Evolutionary conservation across 2,888 invertebrate genomes (phyloP), one percentile per base, ranked within the genome.

Genomic region (Apotomis turbidana): DNA sequence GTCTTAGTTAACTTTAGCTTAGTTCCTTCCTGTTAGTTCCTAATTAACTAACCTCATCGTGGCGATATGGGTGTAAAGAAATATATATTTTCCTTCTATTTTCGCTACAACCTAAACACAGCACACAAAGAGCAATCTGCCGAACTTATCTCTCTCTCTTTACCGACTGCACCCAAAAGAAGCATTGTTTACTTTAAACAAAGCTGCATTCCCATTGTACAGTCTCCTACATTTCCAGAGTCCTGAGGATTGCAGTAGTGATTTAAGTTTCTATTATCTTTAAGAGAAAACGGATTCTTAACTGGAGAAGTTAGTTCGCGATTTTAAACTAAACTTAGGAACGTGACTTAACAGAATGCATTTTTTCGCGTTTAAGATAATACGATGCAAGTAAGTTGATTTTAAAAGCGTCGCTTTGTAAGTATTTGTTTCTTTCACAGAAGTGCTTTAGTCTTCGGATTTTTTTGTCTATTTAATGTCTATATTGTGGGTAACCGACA

Each of bases 211-310:
- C 38, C 12, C 57, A 38, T 5, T n/a, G 58, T 27, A 41, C 58
- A 10, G 49, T 10, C n/a, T n/a, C 38, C 38, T 58, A 38, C 58
- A 10, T 57, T 57, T 36, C 3, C 36, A 36, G 9, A 27, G 58
- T 41, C 12, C n/a, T n/a, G 58, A 38, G 58, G 38, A 15, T 15
- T 10, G 8, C 55, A 49, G 46, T 49, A 57, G 27, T 27, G 66
- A 66, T 57, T 57, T 66, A 66, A 57, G 66, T 66, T 49, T 60
- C 44, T 49, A 36, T 60, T 58, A 38, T 52, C 52, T 60, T 66
- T 27, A 38, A 64, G n/a, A 41, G n/a, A 44, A 41, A 68, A 52
- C 3, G 15, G n/a, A 51, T 10, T 54, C 10, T 55, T 27, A 55
- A 64, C 41, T 54, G 41, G 15, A 49, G 4, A 49, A 49, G 49